Evolutionary conservation across 2,797 vertebrate species (phyloP), one percentile per base, ranked within the genome.

Genomic region (Sorex maritimensis): DNA sequence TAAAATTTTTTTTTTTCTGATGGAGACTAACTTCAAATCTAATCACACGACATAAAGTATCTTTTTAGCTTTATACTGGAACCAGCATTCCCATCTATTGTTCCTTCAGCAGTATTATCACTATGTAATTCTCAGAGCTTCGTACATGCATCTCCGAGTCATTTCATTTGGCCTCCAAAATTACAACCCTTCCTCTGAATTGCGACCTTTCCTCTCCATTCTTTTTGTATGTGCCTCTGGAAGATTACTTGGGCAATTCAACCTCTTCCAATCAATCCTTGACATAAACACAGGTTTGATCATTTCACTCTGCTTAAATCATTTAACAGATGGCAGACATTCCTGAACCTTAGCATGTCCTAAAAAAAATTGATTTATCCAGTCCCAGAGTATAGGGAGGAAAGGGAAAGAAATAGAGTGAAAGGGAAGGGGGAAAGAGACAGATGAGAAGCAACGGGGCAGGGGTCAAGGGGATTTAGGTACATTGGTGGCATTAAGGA

Each of bases 261-360:
- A 87, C 38, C 8, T 78, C 28, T 93, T 78, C 15, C 24, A 61
- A 68, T 24, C 8, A 11, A 77, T 74, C 23, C 28, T 86, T 58
- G n/a, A 58, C 6, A 30, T 34, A 75, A 90, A 82, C 28, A 87
- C 7, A 71, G 79, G 71, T 67, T 21, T 30, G 58, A 75, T 78
- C 19, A 28, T 11, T 30, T 67, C 7, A 55, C 9, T 83, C 67
- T 79, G 52, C n/a, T 87, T 94, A 86, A 81, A 87, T 67, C 38
- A 28, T 74, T 84, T 30, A 49, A n/a, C 12, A 74, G 80, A 65
- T 86, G 17, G 49, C 61, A 17, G 68, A 26, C 44, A 34, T 46
- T 90, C 30, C 90, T 58, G 44, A 92, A 74, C 4, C 55, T 80
- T 12, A 67, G 58, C 28, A 86, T 24, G 65, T 17, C 15, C 21